phyloP scores from a whole-genome alignment of 30 jellyfish, hydroid and myxozoan species.

The Catostylus mosaicus region DNA sequence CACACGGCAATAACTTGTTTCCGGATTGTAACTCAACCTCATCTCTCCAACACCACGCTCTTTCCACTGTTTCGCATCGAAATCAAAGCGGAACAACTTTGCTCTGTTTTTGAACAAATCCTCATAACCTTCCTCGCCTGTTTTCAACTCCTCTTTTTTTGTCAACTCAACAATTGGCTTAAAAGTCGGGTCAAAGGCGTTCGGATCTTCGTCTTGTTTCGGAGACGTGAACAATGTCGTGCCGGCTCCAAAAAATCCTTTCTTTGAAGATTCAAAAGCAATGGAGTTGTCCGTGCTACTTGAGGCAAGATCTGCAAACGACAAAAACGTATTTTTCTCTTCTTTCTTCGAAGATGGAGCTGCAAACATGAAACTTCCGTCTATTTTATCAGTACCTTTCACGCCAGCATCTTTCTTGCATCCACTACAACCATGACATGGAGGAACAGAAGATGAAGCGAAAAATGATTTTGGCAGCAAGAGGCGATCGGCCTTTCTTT shows the following conservation, averaged over 20 bases:
- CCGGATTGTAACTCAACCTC: constrained; percentile 50
- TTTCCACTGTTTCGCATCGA: constrained; percentile 70
- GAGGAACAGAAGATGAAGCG: constrained; percentile 32
- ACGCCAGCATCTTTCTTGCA: neutral
- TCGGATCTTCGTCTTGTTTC: constrained; percentile 26
- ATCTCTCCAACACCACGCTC: constrained; percentile 83
- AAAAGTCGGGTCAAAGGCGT: constrained; percentile 52
- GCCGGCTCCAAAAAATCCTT: constrained; percentile 58
- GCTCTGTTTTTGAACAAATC: constrained; percentile 51
- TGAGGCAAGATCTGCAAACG: constrained; percentile 61
- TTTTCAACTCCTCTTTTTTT: constrained; percentile 40
- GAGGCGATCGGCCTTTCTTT: constrained; percentile 70
- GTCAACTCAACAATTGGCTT: constrained; percentile 58
- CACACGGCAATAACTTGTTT: constrained; percentile 56
- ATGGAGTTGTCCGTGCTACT: neutral
- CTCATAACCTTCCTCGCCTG: constrained; percentile 72
- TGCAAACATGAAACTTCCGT: neutral
- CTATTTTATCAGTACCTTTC: neutral
- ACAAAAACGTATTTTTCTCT: neutral
- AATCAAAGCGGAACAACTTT: constrained; percentile 72
- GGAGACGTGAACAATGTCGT: constrained; percentile 27
- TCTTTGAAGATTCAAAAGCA: neutral
- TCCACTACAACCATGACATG: constrained; percentile 68
- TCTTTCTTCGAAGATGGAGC: neutral
- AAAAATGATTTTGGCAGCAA: constrained; percentile 79